These are phyloP conservation scores for Eledone cirrhosa DNA, from an alignment of 2,888 invertebrate genomes.

Conservation along the genomic window DNA sequence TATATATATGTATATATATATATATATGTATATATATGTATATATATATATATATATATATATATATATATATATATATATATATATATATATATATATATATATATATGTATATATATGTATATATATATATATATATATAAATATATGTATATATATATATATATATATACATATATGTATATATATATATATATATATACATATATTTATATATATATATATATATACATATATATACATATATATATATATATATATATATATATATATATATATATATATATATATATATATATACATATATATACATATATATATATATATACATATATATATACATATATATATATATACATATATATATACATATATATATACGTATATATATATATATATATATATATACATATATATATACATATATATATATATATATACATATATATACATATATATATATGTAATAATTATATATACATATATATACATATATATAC, in stretches of 20 bases:
- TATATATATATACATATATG: neutral
- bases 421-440: constrained; percentile 1
- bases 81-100: neutral
- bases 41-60: neutral
- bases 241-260: neutral
- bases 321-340: neutral
- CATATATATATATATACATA: neutral
- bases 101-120: neutral
- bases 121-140: neutral
- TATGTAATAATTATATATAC: too few species aligned
- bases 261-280: neutral
- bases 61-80: neutral
- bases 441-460: neutral
- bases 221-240: neutral
- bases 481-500: neutral
- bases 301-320: neutral
- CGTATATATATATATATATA: neutral
- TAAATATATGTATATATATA: neutral
- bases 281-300: neutral
- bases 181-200: neutral
- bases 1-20: neutral
- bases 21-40: neutral
- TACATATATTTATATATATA: neutral
- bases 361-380: neutral
- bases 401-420: neutral